Evolutionary conservation across 2,113 vertebrate genomes (phyloP), one percentile per base, ranked within the genome.

Genomic region (Narcine bancroftii): DNA sequence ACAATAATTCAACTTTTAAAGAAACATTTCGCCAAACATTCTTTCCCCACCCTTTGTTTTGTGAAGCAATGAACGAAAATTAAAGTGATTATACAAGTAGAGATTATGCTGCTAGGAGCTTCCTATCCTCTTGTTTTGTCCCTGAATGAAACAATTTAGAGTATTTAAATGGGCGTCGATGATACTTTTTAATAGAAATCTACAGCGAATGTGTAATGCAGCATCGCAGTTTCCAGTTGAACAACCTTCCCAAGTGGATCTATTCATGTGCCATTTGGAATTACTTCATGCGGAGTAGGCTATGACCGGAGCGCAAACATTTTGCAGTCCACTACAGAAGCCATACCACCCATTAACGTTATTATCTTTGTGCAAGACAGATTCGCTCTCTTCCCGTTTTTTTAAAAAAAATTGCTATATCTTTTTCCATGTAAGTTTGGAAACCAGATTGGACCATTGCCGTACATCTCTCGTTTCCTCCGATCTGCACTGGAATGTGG

Each of bases 401-500:
- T 95, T 15, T 63, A 63, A 7, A 63, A 69, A 69, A 69, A 95
- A 96, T 96, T 95, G 95, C 95, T 94, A 94, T 95, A 94, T 94
- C 94, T 94, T 92, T 93, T 93, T 92, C 77, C 92, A 77, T 26
- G 7, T 19, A 63, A 66, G 24, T 66, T 66, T 95, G 94, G 93
- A 93, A 94, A 96, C 95, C 94, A 95, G 94, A 95, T 95, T 93
- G 94, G 95, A 93, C 94, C 93, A 92, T 93, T 66, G 69, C 21
- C 63, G 63, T 69, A 69, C 63, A 42, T 39, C 87, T 69, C 92
- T 94, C 94, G 94, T 96, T 94, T 93, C 95, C 95, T 93, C 94
- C 95, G 96, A 96, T 96, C 96, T 96, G 95, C 96, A 95, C 96
- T 96, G 97, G 97, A 98, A 98, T 97, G 97, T 96, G 96, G 95